These are phyloP conservation scores for Lineus longissimus DNA, from an alignment of 1,140 invertebrate genomes.

Conservation along the genomic window DNA sequence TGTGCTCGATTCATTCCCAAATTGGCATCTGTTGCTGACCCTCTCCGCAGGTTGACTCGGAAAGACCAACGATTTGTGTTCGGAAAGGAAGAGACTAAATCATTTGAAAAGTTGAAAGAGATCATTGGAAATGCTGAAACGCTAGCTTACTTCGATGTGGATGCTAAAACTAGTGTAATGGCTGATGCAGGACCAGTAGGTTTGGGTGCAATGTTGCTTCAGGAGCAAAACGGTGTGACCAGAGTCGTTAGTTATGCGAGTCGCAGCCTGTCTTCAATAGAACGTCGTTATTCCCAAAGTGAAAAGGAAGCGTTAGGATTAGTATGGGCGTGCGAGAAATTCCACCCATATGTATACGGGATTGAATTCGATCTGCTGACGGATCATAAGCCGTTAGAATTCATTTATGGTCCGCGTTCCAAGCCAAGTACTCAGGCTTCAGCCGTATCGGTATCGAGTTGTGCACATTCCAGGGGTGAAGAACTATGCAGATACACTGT, in stretches of 20 bases:
- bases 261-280: too few species aligned
- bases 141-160: slow-evolving; percentile 24
- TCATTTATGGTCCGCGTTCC: slow-evolving; percentile 15
- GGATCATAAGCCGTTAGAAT: slow-evolving; percentile 44
- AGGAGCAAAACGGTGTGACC: too few species aligned
- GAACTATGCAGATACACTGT: slow-evolving; percentile 13
- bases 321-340: too few species aligned
- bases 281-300: too few species aligned
- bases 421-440: slow-evolving; percentile 18
- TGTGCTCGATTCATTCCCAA: too few species aligned
- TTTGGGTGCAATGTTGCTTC: slow-evolving; percentile 23
- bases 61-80: too few species aligned
- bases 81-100: background rate
- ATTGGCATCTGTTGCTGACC: too few species aligned
- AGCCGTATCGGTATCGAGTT: too few species aligned
- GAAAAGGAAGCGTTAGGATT: too few species aligned
- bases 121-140: slow-evolving; percentile 10
- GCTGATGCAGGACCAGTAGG: slow-evolving; percentile 28
- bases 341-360: too few species aligned
- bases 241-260: too few species aligned
- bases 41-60: too few species aligned
- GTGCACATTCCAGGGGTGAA: background rate
- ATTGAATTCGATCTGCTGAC: slow-evolving; percentile 42
- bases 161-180: slow-evolving; percentile 36
- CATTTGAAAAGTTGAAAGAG: slow-evolving; percentile 27